Evolutionary conservation across 2,113 vertebrate species (phyloP), one percentile per base, ranked within the genome.

Genomic region (Passer montanus): DNA sequence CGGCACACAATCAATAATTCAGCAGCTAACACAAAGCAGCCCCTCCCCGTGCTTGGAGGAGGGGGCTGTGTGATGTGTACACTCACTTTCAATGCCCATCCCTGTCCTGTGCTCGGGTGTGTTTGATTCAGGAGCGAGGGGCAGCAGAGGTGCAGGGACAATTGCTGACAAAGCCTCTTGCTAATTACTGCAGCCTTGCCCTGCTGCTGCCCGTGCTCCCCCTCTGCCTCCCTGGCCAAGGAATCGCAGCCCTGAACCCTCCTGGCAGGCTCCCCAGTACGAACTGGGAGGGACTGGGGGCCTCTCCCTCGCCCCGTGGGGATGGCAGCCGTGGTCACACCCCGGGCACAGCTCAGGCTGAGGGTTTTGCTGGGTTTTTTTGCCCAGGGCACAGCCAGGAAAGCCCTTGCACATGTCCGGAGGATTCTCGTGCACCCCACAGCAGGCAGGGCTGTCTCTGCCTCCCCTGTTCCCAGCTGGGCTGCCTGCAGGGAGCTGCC

Each of bases 1-100:
- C 95, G 72, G 81, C 84, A 81, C 78, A 93, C 75, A 92, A 96
- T 98, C 98, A 98, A 98, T 98, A 98, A 98, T 98, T 96, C 84
- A 98, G 93, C 95, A 97, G 91, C 90, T 95, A 80, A 94, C 89
- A 93, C 91, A 41, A 24, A 20, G 37, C 53, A 52, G 2, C 5
- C 67, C n/a, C 49, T 7, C 13, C 58, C 66, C 9, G 19, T 70
- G 58, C 53, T 68, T 82, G 72, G 60, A 81, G 94, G 74, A 95
- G 78, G 56, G 63, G 91, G 94, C 91, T 68, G 92, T 94, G 68
- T 82, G 93, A 96, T 96, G 74, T 79, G 93, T 93, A 96, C 86
- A 87, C 85, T 70, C 94, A 75, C 96, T 97, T 92, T 84, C 93
- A 96, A 94, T 19, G 67, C 91, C 88, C 77, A 59, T 55, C 82